These are phyloP conservation scores for Montipora capitata DNA, from an alignment of 92 coral and sea anemone genomes.

Conservation along the genomic window DNA sequence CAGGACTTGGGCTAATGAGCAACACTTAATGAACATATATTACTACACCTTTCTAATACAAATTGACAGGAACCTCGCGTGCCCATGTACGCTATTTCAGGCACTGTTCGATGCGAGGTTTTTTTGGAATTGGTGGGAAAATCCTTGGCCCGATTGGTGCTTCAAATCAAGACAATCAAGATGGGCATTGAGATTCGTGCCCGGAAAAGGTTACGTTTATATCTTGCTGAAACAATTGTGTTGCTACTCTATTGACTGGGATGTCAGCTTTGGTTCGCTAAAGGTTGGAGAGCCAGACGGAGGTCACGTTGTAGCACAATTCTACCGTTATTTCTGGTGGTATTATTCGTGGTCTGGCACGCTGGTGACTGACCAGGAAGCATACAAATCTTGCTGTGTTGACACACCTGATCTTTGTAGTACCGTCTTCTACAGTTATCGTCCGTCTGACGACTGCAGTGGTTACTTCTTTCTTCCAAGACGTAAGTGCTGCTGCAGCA, in stretches of 20 bases:
- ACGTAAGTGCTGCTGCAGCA: not conserved
- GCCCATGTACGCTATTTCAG: constrained; percentile 69
- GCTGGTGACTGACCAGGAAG: constrained; percentile 48
- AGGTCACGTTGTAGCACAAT: constrained; percentile 24
- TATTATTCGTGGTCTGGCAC: not conserved
- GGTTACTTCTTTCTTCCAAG: constrained; percentile 40
- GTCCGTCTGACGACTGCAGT: constrained; percentile 63
- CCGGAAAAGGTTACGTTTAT: not conserved
- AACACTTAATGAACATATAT: not conserved
- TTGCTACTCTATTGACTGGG: constrained; percentile 49
- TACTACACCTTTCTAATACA: not conserved
- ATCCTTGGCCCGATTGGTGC: constrained; percentile 25
- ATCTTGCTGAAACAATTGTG: constrained; percentile 39
- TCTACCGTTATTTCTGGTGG: not conserved
- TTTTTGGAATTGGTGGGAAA: constrained; percentile 29
- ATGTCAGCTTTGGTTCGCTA: constrained; percentile 42
- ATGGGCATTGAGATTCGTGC: not conserved
- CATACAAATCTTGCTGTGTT: constrained; percentile 64
- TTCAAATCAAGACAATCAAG: constrained; percentile 3
- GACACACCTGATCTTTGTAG: constrained; percentile 38
- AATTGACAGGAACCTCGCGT: constrained; percentile 2
- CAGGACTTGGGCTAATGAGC: constrained; percentile 17
- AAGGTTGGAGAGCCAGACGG: constrained; percentile 54
- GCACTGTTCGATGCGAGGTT: constrained; percentile 50
- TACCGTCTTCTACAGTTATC: constrained; percentile 40